phyloP scores from a whole-genome alignment of 1,140 invertebrate species.

The Brachionus plicatilis region DNA sequence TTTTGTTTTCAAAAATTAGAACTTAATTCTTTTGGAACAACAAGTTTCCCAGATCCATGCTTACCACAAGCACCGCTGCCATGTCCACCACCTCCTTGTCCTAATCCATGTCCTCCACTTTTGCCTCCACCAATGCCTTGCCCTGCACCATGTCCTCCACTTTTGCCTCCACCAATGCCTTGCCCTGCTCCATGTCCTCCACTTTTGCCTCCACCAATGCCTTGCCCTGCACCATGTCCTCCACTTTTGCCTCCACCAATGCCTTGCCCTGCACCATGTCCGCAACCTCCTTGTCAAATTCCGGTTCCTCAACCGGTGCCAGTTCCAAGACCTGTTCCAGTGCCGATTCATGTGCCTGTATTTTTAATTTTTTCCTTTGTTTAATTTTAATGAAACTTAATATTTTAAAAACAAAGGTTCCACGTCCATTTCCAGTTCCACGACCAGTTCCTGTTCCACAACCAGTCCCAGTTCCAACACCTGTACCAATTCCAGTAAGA shows the following conservation, averaged over 20 bases:
- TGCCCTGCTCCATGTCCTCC: neutral
- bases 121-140: neutral
- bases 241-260: neutral
- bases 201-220: neutral
- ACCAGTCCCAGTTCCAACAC: neutral
- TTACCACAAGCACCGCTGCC: no score
- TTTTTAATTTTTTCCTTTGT: neutral
- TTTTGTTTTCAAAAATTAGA: neutral
- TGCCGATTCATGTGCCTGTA: neutral
- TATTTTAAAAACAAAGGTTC: neutral
- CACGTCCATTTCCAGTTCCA: neutral
- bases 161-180: neutral
- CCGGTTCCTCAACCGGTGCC: neutral
- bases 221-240: neutral
- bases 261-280: neutral
- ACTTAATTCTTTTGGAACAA: neutral
- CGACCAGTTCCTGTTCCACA: neutral
- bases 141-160: neutral
- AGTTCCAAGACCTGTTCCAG: neutral
- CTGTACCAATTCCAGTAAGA: neutral
- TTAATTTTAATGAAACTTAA: neutral
- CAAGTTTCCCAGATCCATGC: neutral
- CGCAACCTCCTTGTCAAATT: neutral
- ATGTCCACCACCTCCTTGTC: neutral
- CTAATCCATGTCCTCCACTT: neutral